These are phyloP conservation scores for Dryocosmus kuriphilus DNA, from an alignment of 2,888 invertebrate species.

Conservation along the genomic window DNA sequence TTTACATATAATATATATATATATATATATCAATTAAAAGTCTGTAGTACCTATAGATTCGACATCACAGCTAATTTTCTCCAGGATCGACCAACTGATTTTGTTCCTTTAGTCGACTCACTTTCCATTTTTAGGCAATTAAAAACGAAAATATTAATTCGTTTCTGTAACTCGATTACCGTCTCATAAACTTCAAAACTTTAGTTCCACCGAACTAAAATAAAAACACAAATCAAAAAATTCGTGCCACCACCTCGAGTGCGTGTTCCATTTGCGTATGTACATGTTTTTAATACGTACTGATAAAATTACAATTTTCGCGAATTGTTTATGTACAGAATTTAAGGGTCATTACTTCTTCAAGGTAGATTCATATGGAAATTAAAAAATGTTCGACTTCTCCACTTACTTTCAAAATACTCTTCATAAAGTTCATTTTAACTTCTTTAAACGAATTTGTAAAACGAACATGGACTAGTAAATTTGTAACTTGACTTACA, in stretches of 20 bases:
- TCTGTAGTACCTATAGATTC: constrained; percentile 73
- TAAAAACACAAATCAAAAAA: constrained; percentile 29
- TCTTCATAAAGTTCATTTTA: neutral
- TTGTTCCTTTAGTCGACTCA: constrained; percentile 32
- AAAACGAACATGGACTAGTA: constrained; percentile 1
- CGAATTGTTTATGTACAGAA: constrained; percentile 30
- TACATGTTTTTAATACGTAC: constrained; percentile 54
- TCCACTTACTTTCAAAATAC: neutral
- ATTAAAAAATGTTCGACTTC: neutral
- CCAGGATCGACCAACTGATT: constrained; percentile 55
- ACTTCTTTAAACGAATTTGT: neutral
- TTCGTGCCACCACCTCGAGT: constrained; percentile 39
- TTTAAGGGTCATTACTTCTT: neutral
- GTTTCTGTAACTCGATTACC: neutral
- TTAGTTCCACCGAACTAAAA: constrained; percentile 40
- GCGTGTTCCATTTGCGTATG: constrained; percentile 37
- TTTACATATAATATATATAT: constrained; percentile 61
- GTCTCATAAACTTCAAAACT: constrained; percentile 31
- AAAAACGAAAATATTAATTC: neutral
- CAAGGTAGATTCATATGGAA: constrained; percentile 11
- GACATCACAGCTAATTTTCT: constrained; percentile 75
- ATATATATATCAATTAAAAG: constrained; percentile 66
- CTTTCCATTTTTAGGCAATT: neutral
- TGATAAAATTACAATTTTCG: constrained; percentile 46
- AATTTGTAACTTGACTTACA: neutral